Evolutionary conservation across 1,140 invertebrate species (phyloP).

Genomic region (Chironomus striatipennis): DNA sequence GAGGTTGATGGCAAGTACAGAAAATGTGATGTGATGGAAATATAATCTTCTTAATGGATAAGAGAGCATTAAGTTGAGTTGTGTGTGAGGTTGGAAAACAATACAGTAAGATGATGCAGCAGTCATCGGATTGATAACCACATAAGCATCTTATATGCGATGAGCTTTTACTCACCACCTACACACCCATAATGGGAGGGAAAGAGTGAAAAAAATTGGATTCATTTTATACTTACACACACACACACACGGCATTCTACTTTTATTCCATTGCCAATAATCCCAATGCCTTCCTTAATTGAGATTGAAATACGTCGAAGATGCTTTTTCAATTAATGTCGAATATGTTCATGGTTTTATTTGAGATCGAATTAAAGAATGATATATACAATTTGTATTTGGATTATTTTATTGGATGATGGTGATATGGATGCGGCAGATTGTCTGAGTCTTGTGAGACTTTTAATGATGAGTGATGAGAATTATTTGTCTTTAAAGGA

Average conservation of each 20-base stretch:
- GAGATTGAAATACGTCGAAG: conserved; percentile 1
- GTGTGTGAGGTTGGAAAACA: conserved; percentile 3
- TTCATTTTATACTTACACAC: not conserved
- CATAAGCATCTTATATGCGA: conserved; percentile 12
- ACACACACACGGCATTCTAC: not conserved
- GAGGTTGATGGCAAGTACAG: too few relatives aligned
- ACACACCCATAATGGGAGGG: too few relatives aligned
- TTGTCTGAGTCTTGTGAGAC: too few relatives aligned
- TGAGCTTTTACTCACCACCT: not conserved
- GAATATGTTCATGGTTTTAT: not conserved
- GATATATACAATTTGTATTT: not conserved
- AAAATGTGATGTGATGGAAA: not conserved
- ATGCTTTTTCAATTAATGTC: conserved; percentile 13
- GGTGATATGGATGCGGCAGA: too few relatives aligned
- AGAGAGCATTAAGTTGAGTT: not conserved
- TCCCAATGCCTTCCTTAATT: not conserved
- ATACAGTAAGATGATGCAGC: not conserved
- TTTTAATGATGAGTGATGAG: too few relatives aligned
- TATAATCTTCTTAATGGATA: conserved; percentile 9
- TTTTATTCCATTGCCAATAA: not conserved
- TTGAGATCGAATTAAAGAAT: not conserved
- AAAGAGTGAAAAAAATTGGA: too few relatives aligned
- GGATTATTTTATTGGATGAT: not conserved
- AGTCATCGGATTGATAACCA: conserved; percentile 12
- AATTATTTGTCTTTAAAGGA: too few relatives aligned